Evolutionary conservation across 2,888 invertebrate genomes (phyloP), one percentile per base, ranked within the genome.

Genomic region (Melanotus villosus): DNA sequence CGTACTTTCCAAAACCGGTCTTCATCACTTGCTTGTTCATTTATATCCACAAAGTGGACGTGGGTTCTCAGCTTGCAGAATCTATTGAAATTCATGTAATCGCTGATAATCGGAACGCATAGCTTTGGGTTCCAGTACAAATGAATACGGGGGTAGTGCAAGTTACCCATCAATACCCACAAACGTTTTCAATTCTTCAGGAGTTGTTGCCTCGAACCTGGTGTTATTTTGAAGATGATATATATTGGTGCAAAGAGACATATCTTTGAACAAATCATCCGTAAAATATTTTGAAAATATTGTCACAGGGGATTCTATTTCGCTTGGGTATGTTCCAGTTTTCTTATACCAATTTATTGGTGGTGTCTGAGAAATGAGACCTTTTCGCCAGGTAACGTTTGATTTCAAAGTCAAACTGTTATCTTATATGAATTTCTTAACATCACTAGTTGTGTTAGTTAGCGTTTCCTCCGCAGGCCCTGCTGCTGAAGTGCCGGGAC

Each of bases 221-320:
- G 32, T 6, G 10, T 56, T 23, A 12, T 26, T n/a, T 34, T 56
- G 56, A 10, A 32, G 21, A 18, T n/a, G 21, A 30, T 56, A 56
- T 14, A 30, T 10, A 56, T 57, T 57, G 16, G 67, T 67, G 41
- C 32, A 60, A 30, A 52, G 41, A 34, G 54, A 23, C 41, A 19
- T 59, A 26, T 58, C 43, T 30, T 41, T 19, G 50, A 66, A 58
- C 50, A 32, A 59, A 32, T 66, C 41, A 26, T 41, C 52, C n/a
- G 45, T 43, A 45, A 60, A 62, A 54, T 43, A 60, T 62, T 62
- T 59, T 60, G 52, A 59, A 66, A 66, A 7, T 26, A 26, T 26
- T 26, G 4, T 26, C 26, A 26, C 26, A 26, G n/a, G n/a, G 7
- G 26, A 26, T 26, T 26, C 26, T 5, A 26, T 26, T 26, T 26